Conservation (phyloP, 2,888 invertebrate species). For the Rhopalosiphum nymphaeae region DNA sequence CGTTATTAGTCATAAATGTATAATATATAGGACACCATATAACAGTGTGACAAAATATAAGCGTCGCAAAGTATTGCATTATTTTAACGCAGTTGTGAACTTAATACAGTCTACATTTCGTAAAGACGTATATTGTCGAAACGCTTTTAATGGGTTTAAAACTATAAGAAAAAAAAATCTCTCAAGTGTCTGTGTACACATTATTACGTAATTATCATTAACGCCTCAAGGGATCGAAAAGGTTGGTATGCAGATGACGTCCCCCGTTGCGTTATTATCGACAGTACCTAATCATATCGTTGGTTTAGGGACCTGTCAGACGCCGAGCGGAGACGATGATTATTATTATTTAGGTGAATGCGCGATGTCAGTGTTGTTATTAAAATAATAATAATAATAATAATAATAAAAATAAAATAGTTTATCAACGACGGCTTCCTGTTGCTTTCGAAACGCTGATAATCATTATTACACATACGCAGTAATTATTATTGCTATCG, state of each 20-base stretch:
- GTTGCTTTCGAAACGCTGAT: conserved; percentile 22
- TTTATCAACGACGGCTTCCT: neutral
- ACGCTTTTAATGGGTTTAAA: neutral
- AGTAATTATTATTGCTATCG: conserved; percentile 5
- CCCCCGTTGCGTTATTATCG: neutral
- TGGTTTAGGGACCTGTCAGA: neutral
- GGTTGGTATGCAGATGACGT: neutral
- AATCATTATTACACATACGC: neutral
- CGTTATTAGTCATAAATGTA: too few relatives aligned
- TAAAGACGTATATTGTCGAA: neutral
- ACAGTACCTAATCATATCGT: neutral
- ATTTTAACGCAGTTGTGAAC: neutral
- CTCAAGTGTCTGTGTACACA: neutral
- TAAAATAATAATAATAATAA: neutral
- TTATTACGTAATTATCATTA: neutral
- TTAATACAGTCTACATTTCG: neutral
- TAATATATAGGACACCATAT: neutral
- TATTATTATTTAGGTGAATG: neutral
- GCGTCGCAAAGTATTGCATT: neutral
- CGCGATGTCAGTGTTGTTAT: neutral
- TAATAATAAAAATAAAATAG: neutral
- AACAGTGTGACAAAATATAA: neutral
- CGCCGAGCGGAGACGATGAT: neutral
- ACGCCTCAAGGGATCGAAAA: neutral
- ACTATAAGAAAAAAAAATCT: neutral